Conservation (phyloP, 92 coral and sea anemone genomes). For the Micromussa lordhowensis region DNA sequence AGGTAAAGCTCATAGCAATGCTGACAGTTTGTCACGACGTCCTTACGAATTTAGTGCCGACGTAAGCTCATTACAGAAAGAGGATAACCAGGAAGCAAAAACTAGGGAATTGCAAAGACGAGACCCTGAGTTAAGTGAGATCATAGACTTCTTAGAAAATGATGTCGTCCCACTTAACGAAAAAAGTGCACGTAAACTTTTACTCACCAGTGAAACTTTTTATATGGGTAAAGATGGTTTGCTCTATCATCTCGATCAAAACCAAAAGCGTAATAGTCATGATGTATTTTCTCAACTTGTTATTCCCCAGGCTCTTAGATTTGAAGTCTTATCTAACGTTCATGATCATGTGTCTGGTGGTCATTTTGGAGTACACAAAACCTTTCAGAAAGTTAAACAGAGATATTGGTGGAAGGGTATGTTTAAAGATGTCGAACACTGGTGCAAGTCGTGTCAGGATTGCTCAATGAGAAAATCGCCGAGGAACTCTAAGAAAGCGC, state of each 20-base stretch:
- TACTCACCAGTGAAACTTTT: slow-evolving; percentile 21
- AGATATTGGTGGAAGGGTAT: slow-evolving; percentile 64
- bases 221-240: slow-evolving; percentile 36
- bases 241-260: slow-evolving; percentile 32
- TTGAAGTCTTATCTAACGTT: slow-evolving; percentile 25
- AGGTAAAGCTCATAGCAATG: too few species aligned
- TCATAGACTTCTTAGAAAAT: too few species aligned
- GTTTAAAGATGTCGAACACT: slow-evolving; percentile 55
- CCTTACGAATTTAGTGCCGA: slow-evolving; percentile 20
- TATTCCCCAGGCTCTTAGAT: slow-evolving; percentile 30
- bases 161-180: too few species aligned
- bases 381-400: slow-evolving; percentile 44
- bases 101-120: too few species aligned
- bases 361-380: slow-evolving; percentile 61
- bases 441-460: slow-evolving; percentile 58
- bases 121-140: too few species aligned
- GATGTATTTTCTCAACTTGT: slow-evolving; percentile 42
- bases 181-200: slow-evolving; percentile 26
- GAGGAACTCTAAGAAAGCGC: slow-evolving; percentile 14
- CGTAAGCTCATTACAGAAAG: slow-evolving; percentile 10
- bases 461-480: slow-evolving; percentile 58
- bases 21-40: slow-evolving; percentile 48
- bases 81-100: background rate
- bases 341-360: slow-evolving; percentile 60
- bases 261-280: too few species aligned